Conservation (phyloP, 2,797 vertebrate genomes). For the Sciaenops ocellatus region DNA sequence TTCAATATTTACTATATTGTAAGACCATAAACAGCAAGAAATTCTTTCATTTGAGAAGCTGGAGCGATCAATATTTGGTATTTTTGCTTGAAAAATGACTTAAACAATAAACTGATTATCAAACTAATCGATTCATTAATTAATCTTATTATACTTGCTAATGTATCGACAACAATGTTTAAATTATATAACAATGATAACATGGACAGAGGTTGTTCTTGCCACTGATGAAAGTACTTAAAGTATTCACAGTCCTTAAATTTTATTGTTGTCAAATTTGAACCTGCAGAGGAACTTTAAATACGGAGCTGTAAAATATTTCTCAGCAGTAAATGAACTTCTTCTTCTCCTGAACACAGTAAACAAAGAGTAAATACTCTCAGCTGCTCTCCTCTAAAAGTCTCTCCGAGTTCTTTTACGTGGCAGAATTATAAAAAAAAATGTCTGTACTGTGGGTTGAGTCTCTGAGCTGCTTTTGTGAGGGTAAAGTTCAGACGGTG, state of each 20-base stretch:
- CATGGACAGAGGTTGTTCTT: not conserved
- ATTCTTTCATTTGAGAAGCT: not conserved
- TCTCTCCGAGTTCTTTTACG: not conserved
- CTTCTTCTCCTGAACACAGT: not conserved
- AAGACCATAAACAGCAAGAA: no score
- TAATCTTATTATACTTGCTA: not conserved
- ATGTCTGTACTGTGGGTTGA: not conserved
- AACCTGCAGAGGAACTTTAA: not conserved
- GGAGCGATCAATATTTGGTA: not conserved
- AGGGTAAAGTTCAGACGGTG: slow-evolving; percentile 22
- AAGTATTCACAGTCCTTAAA: not conserved
- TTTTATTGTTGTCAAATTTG: not conserved
- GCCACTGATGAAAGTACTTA: not conserved
- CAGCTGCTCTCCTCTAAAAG: not conserved
- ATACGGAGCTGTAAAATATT: no score
- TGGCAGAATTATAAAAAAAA: not conserved
- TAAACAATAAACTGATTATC: not conserved
- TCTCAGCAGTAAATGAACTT: not conserved
- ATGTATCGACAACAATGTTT: not conserved
- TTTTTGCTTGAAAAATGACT: not conserved
- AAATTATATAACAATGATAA: no score
- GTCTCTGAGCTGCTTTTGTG: not conserved
- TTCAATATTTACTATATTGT: not conserved
- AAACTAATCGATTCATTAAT: not conserved
- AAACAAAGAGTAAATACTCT: not conserved